These are phyloP conservation scores for Anolis apletophallus DNA, from an alignment of 2,797 vertebrate genomes.

Conservation along the genomic window DNA sequence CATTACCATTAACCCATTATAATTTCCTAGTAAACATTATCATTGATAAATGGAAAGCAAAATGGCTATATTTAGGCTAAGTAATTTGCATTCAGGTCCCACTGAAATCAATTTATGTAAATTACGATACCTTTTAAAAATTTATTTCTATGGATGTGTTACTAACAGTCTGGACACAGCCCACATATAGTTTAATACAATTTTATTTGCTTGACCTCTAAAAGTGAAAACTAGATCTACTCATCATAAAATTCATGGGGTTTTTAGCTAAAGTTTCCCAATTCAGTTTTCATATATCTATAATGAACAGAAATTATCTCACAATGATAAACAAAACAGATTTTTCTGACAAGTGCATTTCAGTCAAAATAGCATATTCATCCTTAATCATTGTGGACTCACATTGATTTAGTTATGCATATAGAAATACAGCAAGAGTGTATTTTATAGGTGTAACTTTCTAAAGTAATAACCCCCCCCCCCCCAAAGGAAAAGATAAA, in stretches of 20 bases:
- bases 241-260: conserved; percentile 46
- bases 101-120: conserved; percentile 1
- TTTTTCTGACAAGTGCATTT: conserved; percentile 1
- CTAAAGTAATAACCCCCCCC: not conserved
- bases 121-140: not conserved
- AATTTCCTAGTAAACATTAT: not conserved
- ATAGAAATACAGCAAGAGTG: not conserved
- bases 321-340: conserved; percentile 47
- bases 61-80: not conserved
- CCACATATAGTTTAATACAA: not conserved
- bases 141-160: not conserved
- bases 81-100: not conserved
- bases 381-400: conserved; percentile 5
- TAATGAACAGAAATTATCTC: conserved; percentile 46
- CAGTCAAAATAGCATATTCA: not conserved
- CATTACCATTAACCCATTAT: not conserved
- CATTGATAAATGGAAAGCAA: not conserved
- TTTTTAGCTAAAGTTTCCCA: conserved; percentile 54
- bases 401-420: conserved; percentile 19
- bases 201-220: not conserved
- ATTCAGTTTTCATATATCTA: not conserved
- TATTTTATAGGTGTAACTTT: conserved; percentile 10
- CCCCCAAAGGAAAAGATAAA: conserved; percentile 34
- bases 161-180: not conserved
- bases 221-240: not conserved